Percentiles rank a stretch among this genome's conserved stretches.
Evolutionary conservation across 2,888 invertebrate species (phyloP).

Genomic region (Ophion slaviceki): DNA sequence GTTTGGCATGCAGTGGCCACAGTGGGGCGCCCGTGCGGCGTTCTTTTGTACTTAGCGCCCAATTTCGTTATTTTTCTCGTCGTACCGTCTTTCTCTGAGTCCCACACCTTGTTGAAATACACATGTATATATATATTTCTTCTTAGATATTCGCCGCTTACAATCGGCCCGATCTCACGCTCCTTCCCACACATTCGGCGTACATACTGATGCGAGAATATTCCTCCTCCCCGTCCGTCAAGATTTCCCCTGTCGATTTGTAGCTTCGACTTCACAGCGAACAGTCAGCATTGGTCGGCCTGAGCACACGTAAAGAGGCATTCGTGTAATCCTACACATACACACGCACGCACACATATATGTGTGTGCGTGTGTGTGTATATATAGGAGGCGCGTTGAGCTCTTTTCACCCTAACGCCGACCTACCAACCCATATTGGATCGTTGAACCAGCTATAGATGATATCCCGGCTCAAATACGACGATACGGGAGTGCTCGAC

Average conservation of each 20-base stretch:
- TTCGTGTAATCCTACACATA: background rate
- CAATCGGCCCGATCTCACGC: too few relatives aligned
- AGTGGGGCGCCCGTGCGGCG: constrained; percentile 19
- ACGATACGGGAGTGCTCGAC: constrained; percentile 15
- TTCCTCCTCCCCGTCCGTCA: background rate
- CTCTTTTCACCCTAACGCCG: constrained; percentile 61
- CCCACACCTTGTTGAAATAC: too few relatives aligned
- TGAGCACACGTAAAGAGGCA: constrained; percentile 1
- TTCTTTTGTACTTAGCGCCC: constrained; percentile 7
- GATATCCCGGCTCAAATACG: constrained; percentile 15
- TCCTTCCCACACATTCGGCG: too few relatives aligned
- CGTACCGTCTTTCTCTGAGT: too few relatives aligned
- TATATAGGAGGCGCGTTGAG: constrained; percentile 38
- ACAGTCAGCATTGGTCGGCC: background rate
- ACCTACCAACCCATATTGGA: constrained; percentile 72
- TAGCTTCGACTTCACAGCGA: background rate
- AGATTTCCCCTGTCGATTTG: background rate
- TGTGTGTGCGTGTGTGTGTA: background rate
- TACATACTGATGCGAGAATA: background rate
- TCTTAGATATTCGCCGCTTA: too few relatives aligned
- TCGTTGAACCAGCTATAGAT: constrained; percentile 67
- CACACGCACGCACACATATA: background rate
- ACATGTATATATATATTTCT: too few relatives aligned
- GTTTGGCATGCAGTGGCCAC: background rate
- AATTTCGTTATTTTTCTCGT: background rate